phyloP scores from a whole-genome alignment of 2,888 invertebrate species.

The Apocheima hispidaria region DNA sequence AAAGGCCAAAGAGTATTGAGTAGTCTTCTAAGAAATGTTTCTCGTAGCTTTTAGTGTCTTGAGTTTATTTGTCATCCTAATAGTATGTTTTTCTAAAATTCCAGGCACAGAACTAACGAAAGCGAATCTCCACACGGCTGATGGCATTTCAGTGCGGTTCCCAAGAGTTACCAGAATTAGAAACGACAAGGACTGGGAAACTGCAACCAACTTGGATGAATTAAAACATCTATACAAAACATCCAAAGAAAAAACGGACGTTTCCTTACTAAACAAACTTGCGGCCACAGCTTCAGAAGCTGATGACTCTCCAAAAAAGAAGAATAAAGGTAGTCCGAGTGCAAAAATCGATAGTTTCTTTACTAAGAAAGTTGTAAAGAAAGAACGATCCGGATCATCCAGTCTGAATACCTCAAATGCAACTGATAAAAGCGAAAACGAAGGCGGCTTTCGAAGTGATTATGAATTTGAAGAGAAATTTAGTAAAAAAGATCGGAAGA shows the following conservation, averaged over 20 bases:
- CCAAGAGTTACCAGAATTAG: conserved; percentile 94
- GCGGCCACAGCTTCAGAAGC: conserved; percentile 62
- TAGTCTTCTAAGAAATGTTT: too few species aligned
- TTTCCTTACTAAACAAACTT: conserved; percentile 82
- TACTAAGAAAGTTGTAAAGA: conserved; percentile 26
- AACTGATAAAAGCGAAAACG: conserved; percentile 31
- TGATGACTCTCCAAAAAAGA: conserved; percentile 61
- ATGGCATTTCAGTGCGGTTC: conserved; percentile 97
- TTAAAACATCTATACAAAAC: conserved; percentile 89
- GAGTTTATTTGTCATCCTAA: conserved; percentile 2
- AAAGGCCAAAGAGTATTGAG: too few species aligned
- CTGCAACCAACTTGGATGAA: conserved; percentile 93
- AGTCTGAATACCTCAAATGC: conserved; percentile 11
- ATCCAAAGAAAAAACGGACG: conserved; percentile 89
- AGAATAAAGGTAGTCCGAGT: conserved; percentile 60
- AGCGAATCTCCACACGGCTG: conserved; percentile 95
- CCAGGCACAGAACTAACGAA: conserved; percentile 91
- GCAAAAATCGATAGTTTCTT: conserved; percentile 46
- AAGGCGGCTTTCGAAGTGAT: conserved; percentile 11
- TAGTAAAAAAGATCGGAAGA: conserved; percentile 6
- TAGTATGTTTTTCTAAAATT: conserved; percentile 39
- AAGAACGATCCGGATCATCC: background rate
- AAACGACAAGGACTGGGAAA: conserved; percentile 93
- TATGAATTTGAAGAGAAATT: conserved; percentile 2
- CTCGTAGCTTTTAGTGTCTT: background rate